Evolutionary conservation across 2,888 invertebrate genomes (phyloP).

Genomic region (Melinaea marsaeus): DNA sequence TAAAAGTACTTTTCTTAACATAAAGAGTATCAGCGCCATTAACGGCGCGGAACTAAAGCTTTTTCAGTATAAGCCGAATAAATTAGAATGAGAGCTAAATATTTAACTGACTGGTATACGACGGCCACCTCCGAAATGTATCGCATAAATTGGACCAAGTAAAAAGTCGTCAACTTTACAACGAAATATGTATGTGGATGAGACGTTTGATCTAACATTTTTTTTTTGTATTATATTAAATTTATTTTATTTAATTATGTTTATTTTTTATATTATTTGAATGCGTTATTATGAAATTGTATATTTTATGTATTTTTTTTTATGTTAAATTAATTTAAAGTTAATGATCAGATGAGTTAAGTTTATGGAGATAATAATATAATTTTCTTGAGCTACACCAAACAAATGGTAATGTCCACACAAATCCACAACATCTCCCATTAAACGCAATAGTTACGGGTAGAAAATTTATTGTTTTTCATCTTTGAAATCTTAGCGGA

Average conservation of each 20-base stretch:
- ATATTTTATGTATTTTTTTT: too few species aligned
- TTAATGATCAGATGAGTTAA: too few species aligned
- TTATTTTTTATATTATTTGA: not conserved
- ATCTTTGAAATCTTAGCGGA: conserved; percentile 78
- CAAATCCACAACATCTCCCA: conserved; percentile 45
- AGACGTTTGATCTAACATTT: conserved; percentile 5
- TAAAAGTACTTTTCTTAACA: conserved; percentile 30
- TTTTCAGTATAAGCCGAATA: conserved; percentile 64
- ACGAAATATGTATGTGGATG: conserved; percentile 29
- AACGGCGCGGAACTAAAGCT: conserved; percentile 60
- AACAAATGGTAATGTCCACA: conserved; percentile 42
- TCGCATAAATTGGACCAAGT: conserved; percentile 71
- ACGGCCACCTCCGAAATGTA: conserved; percentile 68
- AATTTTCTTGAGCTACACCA: not conserved
- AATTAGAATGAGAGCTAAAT: conserved; percentile 69
- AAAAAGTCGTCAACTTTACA: conserved; percentile 67
- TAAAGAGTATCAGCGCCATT: conserved; percentile 54
- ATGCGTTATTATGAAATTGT: too few species aligned
- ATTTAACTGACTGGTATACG: conserved; percentile 71
- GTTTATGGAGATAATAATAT: too few species aligned
- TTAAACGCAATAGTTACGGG: conserved; percentile 75
- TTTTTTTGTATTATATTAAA: not conserved
- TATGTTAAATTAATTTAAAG: too few species aligned
- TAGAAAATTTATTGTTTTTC: conserved; percentile 77
- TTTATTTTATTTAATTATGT: not conserved